Evolutionary conservation across 1,140 invertebrate genomes (phyloP), one percentile per base, ranked within the genome.

Genomic region (Harpegnathos saltator): DNA sequence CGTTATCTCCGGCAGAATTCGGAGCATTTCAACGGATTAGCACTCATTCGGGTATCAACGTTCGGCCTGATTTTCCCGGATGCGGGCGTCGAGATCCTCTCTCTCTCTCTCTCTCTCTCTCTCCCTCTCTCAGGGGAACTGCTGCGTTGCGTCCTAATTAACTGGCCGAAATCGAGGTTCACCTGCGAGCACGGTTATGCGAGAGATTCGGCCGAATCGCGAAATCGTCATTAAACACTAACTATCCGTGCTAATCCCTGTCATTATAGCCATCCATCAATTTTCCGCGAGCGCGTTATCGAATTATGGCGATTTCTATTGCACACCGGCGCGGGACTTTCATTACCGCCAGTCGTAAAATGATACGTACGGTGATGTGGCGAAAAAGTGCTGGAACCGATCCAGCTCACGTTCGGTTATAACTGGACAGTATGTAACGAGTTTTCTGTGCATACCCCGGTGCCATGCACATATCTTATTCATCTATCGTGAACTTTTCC

Each of bases 61-160:
- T 26, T 54, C 19, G 11, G 82, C 48, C 24, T 65, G 65, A 81
- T 84, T 81, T 81, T 71, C 59, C 22, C 54, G 69, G 44, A 85
- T 82, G 19, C 68, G 56, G 44, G 33, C 52, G 24, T 66, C 29
- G 50, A 59, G 26, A 74, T 82, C 29, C 83, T 73, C 61, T 84
- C 62, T n/a, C n/a, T n/a, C n/a, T n/a, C n/a, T n/a, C n/a, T n/a
- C n/a, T n/a, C n/a, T n/a, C n/a, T n/a, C n/a, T n/a, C n/a, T n/a
- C n/a, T n/a, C n/a, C n/a, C n/a, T n/a, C 83, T 73, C 61, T 84
- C 62, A 50, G 71, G 80, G 66, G 62, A 83, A 68, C 56, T 58
- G 61, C 73, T 58, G 56, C 68, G 82, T 71, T 68, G 73, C 66
- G 56, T 59, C 61, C 73, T 83, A 86, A 86, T 86, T 86, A 84